Evolutionary conservation across 2,113 vertebrate genomes (phyloP).

Genomic region (Cepphus grylle): DNA sequence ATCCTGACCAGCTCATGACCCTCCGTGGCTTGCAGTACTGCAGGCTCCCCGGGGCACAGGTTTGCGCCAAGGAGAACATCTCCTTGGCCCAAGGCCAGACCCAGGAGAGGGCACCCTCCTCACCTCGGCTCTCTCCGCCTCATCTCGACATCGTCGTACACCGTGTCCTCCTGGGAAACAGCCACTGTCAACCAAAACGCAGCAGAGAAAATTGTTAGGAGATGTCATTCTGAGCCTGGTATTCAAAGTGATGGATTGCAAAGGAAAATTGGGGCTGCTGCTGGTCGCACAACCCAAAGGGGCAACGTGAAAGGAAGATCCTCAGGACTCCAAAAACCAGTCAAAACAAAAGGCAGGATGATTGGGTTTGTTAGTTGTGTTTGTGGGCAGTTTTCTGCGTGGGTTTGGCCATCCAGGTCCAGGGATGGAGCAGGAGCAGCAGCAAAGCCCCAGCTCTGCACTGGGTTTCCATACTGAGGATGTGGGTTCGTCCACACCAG

Average conservation of each 20-base stretch:
- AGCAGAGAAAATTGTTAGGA: not conserved
- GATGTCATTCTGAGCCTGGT: not conserved
- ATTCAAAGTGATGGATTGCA: not conserved
- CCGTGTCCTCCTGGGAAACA: conserved; percentile 26
- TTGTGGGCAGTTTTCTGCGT: not conserved
- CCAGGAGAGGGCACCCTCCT: not conserved
- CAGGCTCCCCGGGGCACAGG: not conserved
- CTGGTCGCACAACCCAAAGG: rapidly evolving
- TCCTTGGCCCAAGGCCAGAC: not conserved
- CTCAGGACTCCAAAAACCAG: rapidly evolving
- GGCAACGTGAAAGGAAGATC: not conserved
- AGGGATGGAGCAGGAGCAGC: not conserved
- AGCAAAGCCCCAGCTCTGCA: not conserved
- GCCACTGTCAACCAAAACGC: conserved; percentile 12
- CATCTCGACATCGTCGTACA: conserved; percentile 48
- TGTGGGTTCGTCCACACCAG: rapidly evolving
- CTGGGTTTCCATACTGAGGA: not conserved
- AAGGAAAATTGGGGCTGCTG: not conserved
- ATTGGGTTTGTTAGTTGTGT: not conserved
- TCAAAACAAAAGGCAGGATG: not conserved
- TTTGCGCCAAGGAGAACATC: not conserved
- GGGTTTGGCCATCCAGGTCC: not conserved
- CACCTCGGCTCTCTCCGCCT: conserved; percentile 52
- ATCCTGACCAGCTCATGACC: not conserved
- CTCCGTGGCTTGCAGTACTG: not conserved